Conservation (phyloP, 2,797 vertebrate species). For the Pterois miles region DNA sequence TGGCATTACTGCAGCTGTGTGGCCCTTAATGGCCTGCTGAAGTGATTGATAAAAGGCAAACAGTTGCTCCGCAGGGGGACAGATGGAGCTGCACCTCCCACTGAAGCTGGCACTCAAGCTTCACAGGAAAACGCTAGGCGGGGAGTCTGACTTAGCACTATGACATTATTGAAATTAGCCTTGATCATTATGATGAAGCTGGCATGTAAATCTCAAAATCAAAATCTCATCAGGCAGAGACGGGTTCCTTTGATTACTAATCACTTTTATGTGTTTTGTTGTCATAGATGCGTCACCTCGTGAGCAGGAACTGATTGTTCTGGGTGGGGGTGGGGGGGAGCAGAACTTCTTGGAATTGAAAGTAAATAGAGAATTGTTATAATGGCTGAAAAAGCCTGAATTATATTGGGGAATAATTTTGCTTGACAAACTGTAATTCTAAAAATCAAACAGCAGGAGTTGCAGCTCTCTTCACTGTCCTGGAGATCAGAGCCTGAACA, state of each 20-base stretch:
- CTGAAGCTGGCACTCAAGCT: slow-evolving; percentile 55
- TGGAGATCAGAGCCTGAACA: slow-evolving; percentile 8
- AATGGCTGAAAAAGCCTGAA: slow-evolving; percentile 6
- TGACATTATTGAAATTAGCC: slow-evolving; percentile 51
- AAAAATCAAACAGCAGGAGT: slow-evolving; percentile 12
- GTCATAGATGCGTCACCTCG: slow-evolving; percentile 25
- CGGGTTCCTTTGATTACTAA: slow-evolving; percentile 50
- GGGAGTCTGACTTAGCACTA: slow-evolving; percentile 41
- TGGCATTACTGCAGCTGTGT: slow-evolving; percentile 70
- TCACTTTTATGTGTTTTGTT: slow-evolving; percentile 44
- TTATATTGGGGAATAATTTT: background rate
- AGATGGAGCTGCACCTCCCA: slow-evolving; percentile 70
- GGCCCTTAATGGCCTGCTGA: slow-evolving; percentile 73
- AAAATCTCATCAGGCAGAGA: slow-evolving; percentile 38
- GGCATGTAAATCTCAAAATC: slow-evolving; percentile 54
- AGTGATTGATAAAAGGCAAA: slow-evolving; percentile 81
- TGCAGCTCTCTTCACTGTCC: background rate
- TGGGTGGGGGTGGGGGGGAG: background rate
- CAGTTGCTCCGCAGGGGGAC: slow-evolving; percentile 66
- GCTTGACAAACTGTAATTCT: background rate
- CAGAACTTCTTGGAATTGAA: background rate
- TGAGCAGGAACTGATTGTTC: slow-evolving; percentile 34
- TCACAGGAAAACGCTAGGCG: slow-evolving; percentile 36
- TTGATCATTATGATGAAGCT: slow-evolving; percentile 48
- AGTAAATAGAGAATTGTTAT: slow-evolving; percentile 6